Evolutionary conservation across 2,888 invertebrate species (phyloP).

Genomic region (Drosophila sordidula): DNA sequence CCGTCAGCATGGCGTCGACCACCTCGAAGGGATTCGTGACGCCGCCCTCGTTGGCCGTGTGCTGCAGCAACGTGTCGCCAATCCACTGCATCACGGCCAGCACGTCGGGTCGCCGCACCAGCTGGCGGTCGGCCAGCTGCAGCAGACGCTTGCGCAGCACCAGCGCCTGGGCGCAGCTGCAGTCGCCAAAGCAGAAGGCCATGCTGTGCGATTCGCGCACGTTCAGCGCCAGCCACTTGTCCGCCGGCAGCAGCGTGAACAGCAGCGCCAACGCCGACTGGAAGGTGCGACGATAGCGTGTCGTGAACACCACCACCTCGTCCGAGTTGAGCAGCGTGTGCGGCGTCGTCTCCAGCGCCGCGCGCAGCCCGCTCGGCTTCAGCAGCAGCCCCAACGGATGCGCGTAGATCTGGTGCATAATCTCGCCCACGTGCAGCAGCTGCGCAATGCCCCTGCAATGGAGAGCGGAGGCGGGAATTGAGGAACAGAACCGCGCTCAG

Average conservation of each 20-base stretch:
- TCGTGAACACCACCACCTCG: constrained; percentile 91
- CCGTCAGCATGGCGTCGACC: constrained; percentile 92
- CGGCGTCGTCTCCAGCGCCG: constrained; percentile 76
- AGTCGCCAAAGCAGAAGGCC: constrained; percentile 94
- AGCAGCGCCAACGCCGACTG: constrained; percentile 94
- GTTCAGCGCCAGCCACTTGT: constrained; percentile 88
- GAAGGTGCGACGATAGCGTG: constrained; percentile 94
- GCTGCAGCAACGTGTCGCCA: constrained; percentile 88
- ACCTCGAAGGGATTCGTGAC: constrained; percentile 88
- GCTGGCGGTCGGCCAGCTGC: constrained; percentile 87
- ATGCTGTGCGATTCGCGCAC: constrained; percentile 92
- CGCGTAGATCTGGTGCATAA: constrained; percentile 87
- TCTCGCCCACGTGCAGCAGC: constrained; percentile 91
- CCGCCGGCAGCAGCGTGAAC: constrained; percentile 89
- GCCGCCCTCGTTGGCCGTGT: constrained; percentile 85
- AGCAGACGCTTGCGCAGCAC: constrained; percentile 85
- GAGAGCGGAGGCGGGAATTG: too few relatives aligned
- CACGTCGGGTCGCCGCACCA: constrained; percentile 91
- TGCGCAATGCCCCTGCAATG: constrained; percentile 90
- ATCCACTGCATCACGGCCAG: constrained; percentile 88
- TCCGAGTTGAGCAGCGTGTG: constrained; percentile 85
- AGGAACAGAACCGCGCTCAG: too few relatives aligned
- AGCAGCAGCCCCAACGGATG: constrained; percentile 83
- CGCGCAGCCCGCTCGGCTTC: constrained; percentile 67
- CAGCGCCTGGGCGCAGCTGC: constrained; percentile 89